Conservation (phyloP, 2,797 vertebrate species). For the Etheostoma perlongum region DNA sequence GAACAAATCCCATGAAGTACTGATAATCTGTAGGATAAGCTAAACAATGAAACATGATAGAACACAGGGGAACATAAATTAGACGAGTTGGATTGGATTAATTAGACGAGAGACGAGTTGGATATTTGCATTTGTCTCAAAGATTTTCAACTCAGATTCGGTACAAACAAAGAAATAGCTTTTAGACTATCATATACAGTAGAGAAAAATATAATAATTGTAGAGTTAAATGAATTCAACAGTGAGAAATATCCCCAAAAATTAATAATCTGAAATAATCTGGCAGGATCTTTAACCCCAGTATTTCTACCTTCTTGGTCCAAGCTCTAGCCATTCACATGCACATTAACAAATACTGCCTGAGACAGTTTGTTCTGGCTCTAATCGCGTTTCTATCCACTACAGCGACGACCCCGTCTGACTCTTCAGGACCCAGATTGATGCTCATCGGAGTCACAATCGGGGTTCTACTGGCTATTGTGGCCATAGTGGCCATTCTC, state of each 20-base stretch:
- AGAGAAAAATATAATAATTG: not conserved
- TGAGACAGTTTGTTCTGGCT: not conserved
- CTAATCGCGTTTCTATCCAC: not conserved
- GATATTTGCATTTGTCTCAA: not conserved
- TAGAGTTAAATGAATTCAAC: not conserved
- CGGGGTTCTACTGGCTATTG: conserved; percentile 43
- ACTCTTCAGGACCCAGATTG: conserved; percentile 15
- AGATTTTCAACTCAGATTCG: not conserved
- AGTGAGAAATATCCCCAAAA: not conserved
- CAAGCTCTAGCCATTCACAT: not conserved
- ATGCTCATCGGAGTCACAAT: conserved; percentile 47
- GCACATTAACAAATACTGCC: not conserved
- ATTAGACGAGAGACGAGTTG: not conserved
- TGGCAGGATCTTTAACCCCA: not conserved
- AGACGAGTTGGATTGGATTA: not conserved
- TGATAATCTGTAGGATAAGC: not conserved
- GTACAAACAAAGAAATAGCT: not conserved
- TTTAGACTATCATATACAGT: not conserved
- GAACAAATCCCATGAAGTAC: not conserved
- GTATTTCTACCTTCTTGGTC: not conserved
- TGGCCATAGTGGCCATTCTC: conserved; percentile 41
- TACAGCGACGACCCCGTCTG: not conserved
- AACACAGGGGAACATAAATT: not conserved
- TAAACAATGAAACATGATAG: not conserved
- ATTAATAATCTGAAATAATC: not conserved